Conservation (phyloP, 1,140 invertebrate species). For the Chelonus insularis region DNA sequence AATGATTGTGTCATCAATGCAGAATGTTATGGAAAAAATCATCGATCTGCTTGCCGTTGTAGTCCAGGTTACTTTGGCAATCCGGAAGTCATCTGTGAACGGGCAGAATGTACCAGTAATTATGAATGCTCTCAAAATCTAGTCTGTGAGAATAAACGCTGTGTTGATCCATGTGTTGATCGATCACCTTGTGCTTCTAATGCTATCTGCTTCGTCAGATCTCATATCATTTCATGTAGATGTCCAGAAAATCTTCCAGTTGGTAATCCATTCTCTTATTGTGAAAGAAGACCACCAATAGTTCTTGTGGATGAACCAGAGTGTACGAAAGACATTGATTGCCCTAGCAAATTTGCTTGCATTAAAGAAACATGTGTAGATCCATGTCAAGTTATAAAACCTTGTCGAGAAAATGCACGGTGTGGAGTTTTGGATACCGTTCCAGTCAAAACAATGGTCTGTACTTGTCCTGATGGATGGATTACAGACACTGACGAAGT, state of each 20-base stretch:
- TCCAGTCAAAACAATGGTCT: slow-evolving; percentile 82
- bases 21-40: slow-evolving; percentile 77
- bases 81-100: slow-evolving; percentile 75
- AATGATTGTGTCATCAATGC: slow-evolving; percentile 81
- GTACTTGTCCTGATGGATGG: slow-evolving; percentile 81
- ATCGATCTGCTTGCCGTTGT: slow-evolving; percentile 77
- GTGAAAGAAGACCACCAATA: slow-evolving; percentile 62
- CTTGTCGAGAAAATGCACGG: slow-evolving; percentile 70
- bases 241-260: slow-evolving; percentile 74
- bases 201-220: slow-evolving; percentile 75
- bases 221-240: slow-evolving; percentile 74
- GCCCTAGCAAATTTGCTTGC: slow-evolving; percentile 78
- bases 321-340: slow-evolving; percentile 78
- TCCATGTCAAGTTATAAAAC: slow-evolving; percentile 73
- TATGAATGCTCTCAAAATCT: slow-evolving; percentile 73
- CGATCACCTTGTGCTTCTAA: slow-evolving; percentile 76
- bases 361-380: slow-evolving; percentile 78
- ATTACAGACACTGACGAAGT: slow-evolving; percentile 75
- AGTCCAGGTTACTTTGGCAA: slow-evolving; percentile 73
- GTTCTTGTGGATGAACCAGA: slow-evolving; percentile 64
- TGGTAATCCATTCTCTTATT: slow-evolving; percentile 80
- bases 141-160: slow-evolving; percentile 72
- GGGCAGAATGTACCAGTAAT: slow-evolving; percentile 78
- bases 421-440: slow-evolving; percentile 80
- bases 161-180: slow-evolving; percentile 73